Percentiles rank a stretch among this genome's conserved stretches.
These are phyloP conservation scores for Neodon shergylaensis DNA, from an alignment of 2,113 vertebrate species.

Conservation along the genomic window DNA sequence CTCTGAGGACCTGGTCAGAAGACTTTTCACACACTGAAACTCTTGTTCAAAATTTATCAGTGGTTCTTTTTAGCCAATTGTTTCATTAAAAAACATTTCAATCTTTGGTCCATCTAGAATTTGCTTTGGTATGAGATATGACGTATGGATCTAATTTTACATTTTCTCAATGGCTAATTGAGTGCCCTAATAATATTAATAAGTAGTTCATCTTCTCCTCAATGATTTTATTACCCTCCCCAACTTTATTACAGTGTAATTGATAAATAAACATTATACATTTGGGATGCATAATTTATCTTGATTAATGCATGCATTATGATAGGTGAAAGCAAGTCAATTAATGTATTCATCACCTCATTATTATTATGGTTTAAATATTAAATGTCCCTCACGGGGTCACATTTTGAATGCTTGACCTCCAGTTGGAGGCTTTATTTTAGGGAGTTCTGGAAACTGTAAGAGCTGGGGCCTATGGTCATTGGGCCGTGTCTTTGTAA, in stretches of 20 bases:
- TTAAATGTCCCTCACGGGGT: not conserved
- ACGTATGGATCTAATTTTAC: not conserved
- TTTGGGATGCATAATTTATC: not conserved
- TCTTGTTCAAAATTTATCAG: not conserved
- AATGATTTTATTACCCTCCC: not conserved
- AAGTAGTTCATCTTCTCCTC: not conserved
- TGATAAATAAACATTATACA: conserved; percentile 11
- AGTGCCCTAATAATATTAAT: not conserved
- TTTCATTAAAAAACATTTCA: conserved; percentile 44
- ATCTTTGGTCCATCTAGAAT: not conserved
- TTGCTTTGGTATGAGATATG: conserved; percentile 3
- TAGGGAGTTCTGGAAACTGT: not conserved
- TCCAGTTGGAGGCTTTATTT: not conserved
- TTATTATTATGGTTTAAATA: not conserved
- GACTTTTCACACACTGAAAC: not conserved
- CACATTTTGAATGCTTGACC: not conserved
- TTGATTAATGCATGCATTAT: not conserved
- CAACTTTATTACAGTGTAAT: not conserved
- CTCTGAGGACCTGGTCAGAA: conserved; percentile 4
- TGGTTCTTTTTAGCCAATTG: conserved; percentile 26
- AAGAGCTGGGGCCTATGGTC: not conserved
- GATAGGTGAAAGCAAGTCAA: not conserved
- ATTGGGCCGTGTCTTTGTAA: not conserved
- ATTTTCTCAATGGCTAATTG: conserved; percentile 19
- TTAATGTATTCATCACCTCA: not conserved